Evolutionary conservation across 1,140 invertebrate species (phyloP), one percentile per base, ranked within the genome.

Genomic region (Condylostylus longicornis): DNA sequence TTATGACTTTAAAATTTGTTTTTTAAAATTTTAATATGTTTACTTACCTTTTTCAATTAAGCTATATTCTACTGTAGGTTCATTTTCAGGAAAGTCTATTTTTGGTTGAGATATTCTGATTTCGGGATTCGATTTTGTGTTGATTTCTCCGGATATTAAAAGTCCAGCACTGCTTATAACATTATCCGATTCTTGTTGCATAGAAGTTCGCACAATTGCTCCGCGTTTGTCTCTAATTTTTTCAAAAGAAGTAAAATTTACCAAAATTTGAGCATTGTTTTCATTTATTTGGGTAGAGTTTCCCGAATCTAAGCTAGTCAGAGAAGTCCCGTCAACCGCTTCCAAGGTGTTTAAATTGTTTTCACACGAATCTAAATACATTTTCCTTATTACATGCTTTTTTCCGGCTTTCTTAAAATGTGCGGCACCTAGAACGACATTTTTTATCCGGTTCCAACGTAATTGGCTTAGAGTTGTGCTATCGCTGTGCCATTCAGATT

Each of bases 381-480:
- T 54, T 37, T 67, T 61, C 49, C 64, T 64, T 42, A 62, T 58
- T 34, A 64, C 62, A 15, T 68, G 65, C 44, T 65, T 61, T 42
- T 65, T 72, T 2, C 78, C 82, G 18, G 82, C 82, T 42, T 73
- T 71, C 19, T 79, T 72, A 53, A 87, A 86, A 42, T 88, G 68
- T n/a, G 88, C 84, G 2, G 89, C 83, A 3, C 85, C 90, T 35
- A 86, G 64, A 13, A 96, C 82, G 0, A 91, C 86, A 58, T 94
- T 90, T 43, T 89, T 75, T 14, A 96, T 65, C 62, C 93, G 93
- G 54, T 85, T 90, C 93, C 93, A 96, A 49, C 90, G 70, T 7
- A 91, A 51, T 50, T 87, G 79, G 46, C 81, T 56, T 18, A 72
- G 73, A 54, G 79, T 86, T 6, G 76, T 77, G 66, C 79, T 80